These are phyloP conservation scores for Phainopepla nitens DNA, from an alignment of 2,113 vertebrate genomes.

Conservation along the genomic window DNA sequence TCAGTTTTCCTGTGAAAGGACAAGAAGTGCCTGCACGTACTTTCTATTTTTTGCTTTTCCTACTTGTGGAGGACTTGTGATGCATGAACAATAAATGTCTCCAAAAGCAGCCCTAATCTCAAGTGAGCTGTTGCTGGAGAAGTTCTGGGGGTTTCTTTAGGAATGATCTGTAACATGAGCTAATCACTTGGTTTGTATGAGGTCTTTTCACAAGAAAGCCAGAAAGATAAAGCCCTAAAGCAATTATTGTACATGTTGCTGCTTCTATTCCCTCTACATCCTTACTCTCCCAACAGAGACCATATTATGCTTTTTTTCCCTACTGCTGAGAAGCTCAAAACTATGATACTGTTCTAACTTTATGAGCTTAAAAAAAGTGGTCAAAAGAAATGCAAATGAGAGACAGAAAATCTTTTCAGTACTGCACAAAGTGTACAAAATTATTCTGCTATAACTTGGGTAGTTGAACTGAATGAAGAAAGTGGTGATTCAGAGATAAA, in stretches of 20 bases:
- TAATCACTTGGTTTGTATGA: conserved; percentile 16
- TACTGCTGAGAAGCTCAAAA: conserved; percentile 1
- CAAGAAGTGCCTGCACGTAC: neutral
- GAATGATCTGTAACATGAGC: neutral
- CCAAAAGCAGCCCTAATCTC: neutral
- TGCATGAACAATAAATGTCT: neutral
- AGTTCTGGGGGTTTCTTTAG: neutral
- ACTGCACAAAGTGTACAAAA: neutral
- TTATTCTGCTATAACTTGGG: neutral
- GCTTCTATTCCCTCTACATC: neutral
- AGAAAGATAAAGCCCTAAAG: neutral
- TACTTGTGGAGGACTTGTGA: neutral
- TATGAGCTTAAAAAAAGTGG: neutral
- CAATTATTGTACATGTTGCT: neutral
- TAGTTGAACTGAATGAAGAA: conserved; percentile 25
- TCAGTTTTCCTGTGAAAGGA: neutral
- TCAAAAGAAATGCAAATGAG: conserved; percentile 33
- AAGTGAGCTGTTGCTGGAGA: neutral
- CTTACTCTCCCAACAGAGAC: neutral
- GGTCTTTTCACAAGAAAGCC: neutral
- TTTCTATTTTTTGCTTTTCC: neutral
- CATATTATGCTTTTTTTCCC: neutral
- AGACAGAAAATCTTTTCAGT: neutral
- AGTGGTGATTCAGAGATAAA: conserved; percentile 31
- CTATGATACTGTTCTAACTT: conserved; percentile 13